These are phyloP conservation scores for Actinernus sp. DNA, from an alignment of 92 coral and sea anemone species.

Conservation along the genomic window DNA sequence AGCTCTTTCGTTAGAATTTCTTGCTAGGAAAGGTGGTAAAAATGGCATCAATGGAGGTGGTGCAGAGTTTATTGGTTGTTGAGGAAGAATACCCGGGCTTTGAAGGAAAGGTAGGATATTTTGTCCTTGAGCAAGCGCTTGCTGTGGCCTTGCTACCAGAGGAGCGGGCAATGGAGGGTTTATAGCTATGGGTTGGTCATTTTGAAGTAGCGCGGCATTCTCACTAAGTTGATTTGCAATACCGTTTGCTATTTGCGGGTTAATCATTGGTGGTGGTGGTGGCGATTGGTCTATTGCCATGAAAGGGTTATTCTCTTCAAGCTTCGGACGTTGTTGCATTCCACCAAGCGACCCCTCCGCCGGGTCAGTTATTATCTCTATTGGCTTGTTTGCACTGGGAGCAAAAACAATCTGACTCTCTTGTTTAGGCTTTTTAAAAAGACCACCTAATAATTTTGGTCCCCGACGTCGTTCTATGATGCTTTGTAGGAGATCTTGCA, in stretches of 20 bases:
- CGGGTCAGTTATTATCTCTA: conserved; percentile 72
- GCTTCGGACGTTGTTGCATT: conserved; percentile 8
- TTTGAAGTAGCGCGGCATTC: not conserved
- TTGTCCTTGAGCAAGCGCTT: no score
- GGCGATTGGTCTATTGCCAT: not conserved
- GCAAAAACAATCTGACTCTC: conserved; percentile 14
- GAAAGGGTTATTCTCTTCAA: not conserved
- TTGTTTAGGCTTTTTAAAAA: conserved; percentile 52
- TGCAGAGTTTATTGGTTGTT: conserved; percentile 9
- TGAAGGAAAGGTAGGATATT: conserved; percentile 17
- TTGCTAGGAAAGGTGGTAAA: conserved; percentile 17
- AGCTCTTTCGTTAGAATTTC: no score
- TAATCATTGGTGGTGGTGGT: conserved; percentile 14
- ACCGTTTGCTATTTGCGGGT: not conserved
- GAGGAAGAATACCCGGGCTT: conserved; percentile 5
- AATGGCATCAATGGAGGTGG: no score
- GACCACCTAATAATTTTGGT: conserved; percentile 55
- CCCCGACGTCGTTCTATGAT: conserved; percentile 73
- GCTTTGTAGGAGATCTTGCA: conserved; percentile 50
- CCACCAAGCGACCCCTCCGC: conserved; percentile 3
- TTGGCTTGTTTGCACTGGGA: conserved; percentile 57
- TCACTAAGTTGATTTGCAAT: not conserved
- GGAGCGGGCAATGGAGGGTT: no score
- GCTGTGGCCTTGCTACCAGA: no score
- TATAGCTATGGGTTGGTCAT: conserved; percentile 22